phyloP scores from a whole-genome alignment of 2,113 vertebrate genomes.

The Equus quagga region DNA sequence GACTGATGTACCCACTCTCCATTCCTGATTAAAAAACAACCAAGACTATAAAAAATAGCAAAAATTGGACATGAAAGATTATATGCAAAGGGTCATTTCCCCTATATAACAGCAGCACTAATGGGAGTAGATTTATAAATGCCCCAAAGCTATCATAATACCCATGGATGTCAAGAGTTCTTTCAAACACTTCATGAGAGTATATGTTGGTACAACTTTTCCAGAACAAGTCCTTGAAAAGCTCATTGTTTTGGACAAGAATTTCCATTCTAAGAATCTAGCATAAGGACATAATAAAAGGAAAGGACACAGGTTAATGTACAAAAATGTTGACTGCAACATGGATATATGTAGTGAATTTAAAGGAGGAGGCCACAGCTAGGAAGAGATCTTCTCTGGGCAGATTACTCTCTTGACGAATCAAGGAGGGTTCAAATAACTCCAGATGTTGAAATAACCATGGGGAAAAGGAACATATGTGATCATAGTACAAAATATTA shows the following conservation, averaged over 20 bases:
- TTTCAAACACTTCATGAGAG: not conserved
- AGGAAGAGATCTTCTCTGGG: not conserved
- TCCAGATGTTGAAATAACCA: not conserved
- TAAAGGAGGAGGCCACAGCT: not conserved
- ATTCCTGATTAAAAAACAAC: not conserved
- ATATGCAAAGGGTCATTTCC: not conserved
- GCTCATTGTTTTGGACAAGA: constrained; percentile 1
- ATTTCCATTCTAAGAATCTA: constrained; percentile 32
- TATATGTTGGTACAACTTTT: not conserved
- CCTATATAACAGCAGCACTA: not conserved
- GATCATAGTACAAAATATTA: constrained; percentile 13
- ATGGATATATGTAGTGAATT: not conserved
- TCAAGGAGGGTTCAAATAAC: not conserved
- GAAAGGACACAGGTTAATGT: not conserved
- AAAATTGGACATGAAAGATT: constrained; percentile 40
- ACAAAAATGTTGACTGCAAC: not conserved
- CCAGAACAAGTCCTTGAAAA: constrained; percentile 48
- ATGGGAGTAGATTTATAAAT: not conserved
- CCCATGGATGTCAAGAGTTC: not conserved
- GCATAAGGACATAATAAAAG: not conserved
- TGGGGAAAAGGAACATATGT: not conserved
- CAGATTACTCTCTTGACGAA: not conserved
- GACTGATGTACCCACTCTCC: not conserved
- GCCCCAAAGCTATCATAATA: not conserved
- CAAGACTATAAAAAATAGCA: not conserved